phyloP scores from a whole-genome alignment of 1,140 invertebrate genomes.

The Hestina assimilis region DNA sequence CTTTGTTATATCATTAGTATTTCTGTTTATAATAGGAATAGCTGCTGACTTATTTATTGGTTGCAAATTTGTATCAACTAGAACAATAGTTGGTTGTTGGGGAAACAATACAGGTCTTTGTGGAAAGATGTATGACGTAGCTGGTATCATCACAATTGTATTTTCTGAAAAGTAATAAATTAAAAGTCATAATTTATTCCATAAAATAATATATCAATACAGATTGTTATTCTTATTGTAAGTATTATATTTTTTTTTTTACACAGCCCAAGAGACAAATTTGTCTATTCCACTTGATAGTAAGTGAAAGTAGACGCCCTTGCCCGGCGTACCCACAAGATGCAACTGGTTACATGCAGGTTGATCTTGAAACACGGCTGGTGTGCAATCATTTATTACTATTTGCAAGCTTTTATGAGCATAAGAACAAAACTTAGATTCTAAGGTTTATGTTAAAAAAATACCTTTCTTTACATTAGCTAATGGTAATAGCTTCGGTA shows the following conservation, averaged over 20 bases:
- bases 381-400: not conserved
- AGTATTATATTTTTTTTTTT: too few relatives aligned
- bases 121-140: slow-evolving; percentile 65
- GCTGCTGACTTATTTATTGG: slow-evolving; percentile 48
- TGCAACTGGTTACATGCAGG: too few relatives aligned
- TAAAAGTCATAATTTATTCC: not conserved
- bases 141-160: slow-evolving; percentile 66
- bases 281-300: too few relatives aligned
- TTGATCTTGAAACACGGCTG: not conserved
- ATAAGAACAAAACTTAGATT: too few relatives aligned
- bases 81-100: slow-evolving; percentile 60
- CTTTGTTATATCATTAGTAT: slow-evolving; percentile 61
- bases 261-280: too few relatives aligned
- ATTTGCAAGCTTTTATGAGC: too few relatives aligned
- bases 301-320: too few relatives aligned
- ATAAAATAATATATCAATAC: not conserved
- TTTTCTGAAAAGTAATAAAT: slow-evolving; percentile 46
- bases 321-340: too few relatives aligned
- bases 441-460: slow-evolving; percentile 1
- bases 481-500: slow-evolving; percentile 57
- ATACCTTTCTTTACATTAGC: slow-evolving; percentile 56
- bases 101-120: slow-evolving; percentile 66
- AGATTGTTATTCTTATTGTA: too few relatives aligned
- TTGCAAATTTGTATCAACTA: slow-evolving; percentile 63
- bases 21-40: slow-evolving; percentile 56